Evolutionary conservation across 2,113 vertebrate genomes (phyloP), one percentile per base, ranked within the genome.

Genomic region (Acinonyx jubatus): DNA sequence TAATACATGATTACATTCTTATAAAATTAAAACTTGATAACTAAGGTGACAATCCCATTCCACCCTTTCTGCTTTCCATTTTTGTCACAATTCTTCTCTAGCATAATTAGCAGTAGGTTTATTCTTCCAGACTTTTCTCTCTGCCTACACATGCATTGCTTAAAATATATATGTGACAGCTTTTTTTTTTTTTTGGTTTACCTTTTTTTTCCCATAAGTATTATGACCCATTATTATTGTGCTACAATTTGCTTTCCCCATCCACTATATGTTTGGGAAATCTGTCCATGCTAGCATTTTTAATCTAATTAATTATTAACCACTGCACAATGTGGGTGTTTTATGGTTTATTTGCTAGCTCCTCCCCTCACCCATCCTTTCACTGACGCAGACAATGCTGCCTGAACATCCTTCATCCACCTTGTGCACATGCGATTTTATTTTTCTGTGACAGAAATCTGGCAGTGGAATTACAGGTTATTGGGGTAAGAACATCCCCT

Each of bases 71-170:
- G 38, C 50, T 84, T 90, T 79, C 50, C 48, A 52, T 57, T 66
- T 88, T 91, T 91, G 33, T 65, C 41, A 57, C 45, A 92, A 50
- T 2, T 65, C 55, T 50, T 84, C 16, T 82, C 19, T 55, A 71
- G 36, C 41, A 61, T 52, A 79, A n/a, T 31, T 61, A 86, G 55
- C 73, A 50, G 31, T 50, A 3, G 68, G 61, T 38, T 73, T 73
- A 36, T 78, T 33, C 50, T 96, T 95, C 80, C 12, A 79, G 89
- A 93, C 90, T 82, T 41, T 83, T 95, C 92, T 90, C 31, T 82
- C 31, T 57, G 69, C 27, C 23, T 38, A 23, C 31, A 66, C 19
- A 89, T 7, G 1, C 9, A 11, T n/a, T 33, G 69, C 65, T 82
- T 89, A 81, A 96, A 92, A 92, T 48, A 38, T 48, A 33, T 25